phyloP scores from a whole-genome alignment of 2,113 vertebrate genomes.

The Asarcornis scutulata region DNA sequence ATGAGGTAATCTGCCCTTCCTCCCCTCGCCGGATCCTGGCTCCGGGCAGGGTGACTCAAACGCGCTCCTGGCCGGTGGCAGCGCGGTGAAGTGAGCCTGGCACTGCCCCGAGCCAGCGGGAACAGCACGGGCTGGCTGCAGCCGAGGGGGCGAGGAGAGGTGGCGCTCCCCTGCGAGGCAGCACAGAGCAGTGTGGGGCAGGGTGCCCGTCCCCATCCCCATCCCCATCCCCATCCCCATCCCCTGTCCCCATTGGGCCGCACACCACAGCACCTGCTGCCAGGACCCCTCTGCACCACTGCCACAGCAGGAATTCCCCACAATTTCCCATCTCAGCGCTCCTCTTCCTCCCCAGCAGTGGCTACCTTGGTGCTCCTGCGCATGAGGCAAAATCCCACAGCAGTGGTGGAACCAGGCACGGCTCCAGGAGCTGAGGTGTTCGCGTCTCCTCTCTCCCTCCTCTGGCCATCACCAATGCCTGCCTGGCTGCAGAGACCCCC shows the following conservation, averaged over 20 bases:
- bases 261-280: not conserved
- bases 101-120: conserved; percentile 26
- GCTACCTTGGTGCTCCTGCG: not conserved
- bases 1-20: conserved; percentile 58
- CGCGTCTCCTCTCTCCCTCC: not conserved
- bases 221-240: not conserved
- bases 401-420: accelerated
- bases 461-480: not conserved
- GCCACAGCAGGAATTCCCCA: not conserved
- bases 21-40: conserved; percentile 6
- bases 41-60: conserved; percentile 57
- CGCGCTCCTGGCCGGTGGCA: conserved; percentile 25
- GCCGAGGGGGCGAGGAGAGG: not conserved
- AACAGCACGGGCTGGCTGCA: not conserved
- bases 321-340: not conserved
- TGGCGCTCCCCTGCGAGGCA: not conserved
- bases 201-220: not conserved
- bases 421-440: not conserved
- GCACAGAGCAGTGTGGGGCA: accelerated
- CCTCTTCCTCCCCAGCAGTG: not conserved
- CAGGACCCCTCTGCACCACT: not conserved
- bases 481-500: not conserved
- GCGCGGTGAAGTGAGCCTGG: not conserved
- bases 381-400: not conserved
- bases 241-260: not conserved